Evolutionary conservation across 35 echinoderm and acorn worm species (phyloP).

Genomic region (Heliocidaris tuberculata): DNA sequence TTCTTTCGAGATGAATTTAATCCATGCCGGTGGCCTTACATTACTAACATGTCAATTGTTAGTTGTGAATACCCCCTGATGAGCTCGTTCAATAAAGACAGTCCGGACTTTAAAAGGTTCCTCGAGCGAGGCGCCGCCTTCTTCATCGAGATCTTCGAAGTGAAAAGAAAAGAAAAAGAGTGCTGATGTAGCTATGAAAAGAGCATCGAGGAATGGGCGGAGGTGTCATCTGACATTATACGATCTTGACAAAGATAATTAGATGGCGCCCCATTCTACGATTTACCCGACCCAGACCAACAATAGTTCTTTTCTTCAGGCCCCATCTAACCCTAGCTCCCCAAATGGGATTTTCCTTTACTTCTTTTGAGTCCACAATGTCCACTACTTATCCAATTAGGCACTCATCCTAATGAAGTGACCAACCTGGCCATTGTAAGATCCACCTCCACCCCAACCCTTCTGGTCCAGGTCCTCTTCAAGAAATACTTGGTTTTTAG

Average conservation of each 20-base stretch:
- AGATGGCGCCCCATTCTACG: slow-evolving; percentile 41
- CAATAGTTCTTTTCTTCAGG: slow-evolving; percentile 32
- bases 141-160: background rate
- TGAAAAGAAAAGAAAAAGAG: background rate
- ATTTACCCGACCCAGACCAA: slow-evolving; percentile 13
- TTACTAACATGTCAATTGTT: slow-evolving; percentile 40
- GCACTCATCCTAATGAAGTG: slow-evolving; percentile 64
- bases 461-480: background rate
- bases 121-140: slow-evolving; percentile 23
- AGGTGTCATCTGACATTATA: slow-evolving; percentile 52
- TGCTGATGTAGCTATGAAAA: slow-evolving; percentile 14
- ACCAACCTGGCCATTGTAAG: slow-evolving; percentile 21
- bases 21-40: slow-evolving; percentile 46
- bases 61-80: slow-evolving; percentile 38
- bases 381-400: slow-evolving; percentile 77
- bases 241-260: slow-evolving; percentile 42
- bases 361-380: slow-evolving; percentile 47
- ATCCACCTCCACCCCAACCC: background rate
- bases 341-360: slow-evolving; percentile 54
- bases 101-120: slow-evolving; percentile 13
- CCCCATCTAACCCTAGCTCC: background rate
- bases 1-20: slow-evolving; percentile 5
- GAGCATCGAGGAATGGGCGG: background rate
- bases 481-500: background rate
- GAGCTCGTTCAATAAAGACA: slow-evolving; percentile 48